Percentiles rank a stretch among this genome's conserved stretches.
Conservation (phyloP, 2,113 vertebrate species). For the Recurvirostra avosetta region DNA sequence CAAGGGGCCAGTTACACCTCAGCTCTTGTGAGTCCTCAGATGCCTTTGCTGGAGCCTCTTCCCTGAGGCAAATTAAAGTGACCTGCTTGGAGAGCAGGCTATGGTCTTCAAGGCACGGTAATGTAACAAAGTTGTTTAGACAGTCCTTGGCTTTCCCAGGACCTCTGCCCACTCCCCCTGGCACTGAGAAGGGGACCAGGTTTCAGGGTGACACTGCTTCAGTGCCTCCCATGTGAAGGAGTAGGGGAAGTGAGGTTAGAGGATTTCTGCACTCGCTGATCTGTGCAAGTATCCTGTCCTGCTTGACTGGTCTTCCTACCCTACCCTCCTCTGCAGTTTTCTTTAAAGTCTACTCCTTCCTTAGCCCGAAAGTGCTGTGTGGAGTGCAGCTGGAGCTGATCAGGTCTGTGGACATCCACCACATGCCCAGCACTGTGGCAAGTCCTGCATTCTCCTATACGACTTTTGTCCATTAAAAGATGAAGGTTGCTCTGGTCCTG, state of each 20-base stretch:
- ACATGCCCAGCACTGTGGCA: background rate
- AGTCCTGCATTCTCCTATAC: rapidly evolving
- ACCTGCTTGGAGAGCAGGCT: background rate
- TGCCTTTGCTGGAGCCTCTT: background rate
- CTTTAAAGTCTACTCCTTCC: background rate
- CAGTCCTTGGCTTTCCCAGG: background rate
- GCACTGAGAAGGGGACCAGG: background rate
- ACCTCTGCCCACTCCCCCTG: background rate
- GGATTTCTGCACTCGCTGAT: background rate
- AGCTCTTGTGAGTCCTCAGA: background rate
- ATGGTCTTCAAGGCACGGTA: background rate
- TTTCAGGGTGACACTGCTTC: background rate
- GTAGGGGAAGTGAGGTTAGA: background rate
- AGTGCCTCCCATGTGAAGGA: background rate
- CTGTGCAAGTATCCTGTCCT: background rate
- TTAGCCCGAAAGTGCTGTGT: background rate
- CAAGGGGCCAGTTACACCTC: rapidly evolving
- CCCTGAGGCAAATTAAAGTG: background rate
- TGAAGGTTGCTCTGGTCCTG: background rate
- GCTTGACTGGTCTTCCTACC: background rate
- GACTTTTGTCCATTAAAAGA: background rate
- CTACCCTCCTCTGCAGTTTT: background rate
- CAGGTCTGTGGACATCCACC: rapidly evolving
- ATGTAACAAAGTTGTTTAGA: background rate
- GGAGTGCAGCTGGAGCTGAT: background rate